These are phyloP conservation scores for Fragum sueziense DNA, from an alignment of 2,888 invertebrate genomes.

Conservation along the genomic window DNA sequence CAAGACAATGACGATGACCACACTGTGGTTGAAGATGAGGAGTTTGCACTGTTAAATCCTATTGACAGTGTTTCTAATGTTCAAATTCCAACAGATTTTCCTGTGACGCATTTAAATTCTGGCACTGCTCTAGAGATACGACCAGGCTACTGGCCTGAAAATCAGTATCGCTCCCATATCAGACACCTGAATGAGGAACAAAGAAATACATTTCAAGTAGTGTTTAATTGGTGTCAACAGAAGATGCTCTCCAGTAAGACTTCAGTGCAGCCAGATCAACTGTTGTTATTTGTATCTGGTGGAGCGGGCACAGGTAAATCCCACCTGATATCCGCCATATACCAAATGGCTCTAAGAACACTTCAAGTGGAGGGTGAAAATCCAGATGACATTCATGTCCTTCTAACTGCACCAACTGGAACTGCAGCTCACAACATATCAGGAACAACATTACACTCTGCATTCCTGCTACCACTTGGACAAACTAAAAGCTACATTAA, in stretches of 20 bases:
- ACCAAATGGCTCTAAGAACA: conserved; percentile 25
- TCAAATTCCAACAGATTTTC: too few species aligned
- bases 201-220: conserved; percentile 25
- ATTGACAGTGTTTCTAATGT: conserved; percentile 27
- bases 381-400: conserved; percentile 18
- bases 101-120: conserved; percentile 13
- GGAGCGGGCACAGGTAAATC: conserved; percentile 44
- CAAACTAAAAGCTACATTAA: conserved; percentile 11
- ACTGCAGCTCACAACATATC: conserved; percentile 43
- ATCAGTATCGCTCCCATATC: conserved; percentile 26
- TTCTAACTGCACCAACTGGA: conserved; percentile 39
- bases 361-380: conserved; percentile 25
- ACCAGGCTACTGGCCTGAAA: conserved; percentile 19
- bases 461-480: not conserved
- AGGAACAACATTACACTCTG: conserved; percentile 33
- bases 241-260: not conserved
- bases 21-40: conserved; percentile 31
- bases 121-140: conserved; percentile 14
- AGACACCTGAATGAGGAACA: conserved; percentile 34
- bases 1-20: conserved; percentile 31
- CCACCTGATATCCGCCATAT: conserved; percentile 34
- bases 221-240: not conserved
- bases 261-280: conserved; percentile 10
- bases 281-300: conserved; percentile 34
- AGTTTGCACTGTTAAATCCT: conserved; percentile 31